Base-by-base conservation (phyloP, 2,797 vertebrate genomes). In the Chelon auratus region DNA sequence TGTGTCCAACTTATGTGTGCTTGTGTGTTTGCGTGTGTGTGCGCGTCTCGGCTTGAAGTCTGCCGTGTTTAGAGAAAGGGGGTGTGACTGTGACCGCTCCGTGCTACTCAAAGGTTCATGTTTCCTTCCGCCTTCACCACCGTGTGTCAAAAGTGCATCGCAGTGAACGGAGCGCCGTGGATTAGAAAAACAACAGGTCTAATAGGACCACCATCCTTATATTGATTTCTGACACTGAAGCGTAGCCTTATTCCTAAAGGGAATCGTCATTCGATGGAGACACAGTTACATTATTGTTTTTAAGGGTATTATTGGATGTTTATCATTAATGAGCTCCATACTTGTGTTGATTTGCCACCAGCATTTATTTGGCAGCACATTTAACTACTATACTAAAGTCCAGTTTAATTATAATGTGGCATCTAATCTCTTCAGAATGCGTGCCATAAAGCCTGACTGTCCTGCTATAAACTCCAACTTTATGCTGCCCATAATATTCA, bases 71-170 rank as follows among this genome's bases (percentile, higher is more conserved):
- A 63, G 50, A 40, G 63, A 54, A 17, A 61, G 48, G 87, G 54
- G 51, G 51, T 26, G 51, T 24, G 22, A 81, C 74, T 26, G 51
- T 24, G 22, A 81, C 74, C 47, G 67, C 67, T 50, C 65, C 47
- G 75, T 20, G 75, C 57, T 68, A 62, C 75, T 56, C 42, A 12
- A 36, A 81, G 79, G 53, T 87, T 87, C 89, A 69, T 2, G 12
- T 84, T 86, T 91, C 90, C 86, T 93, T 91, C 91, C 91, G 84
- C 89, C 56, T 89, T 75, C 67, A 26, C 14, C 1, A 59, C 12
- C 1, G 60, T 12, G 69, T 24, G 68, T 83, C 80, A 68, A 55
- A 86, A 70, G 80, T 50, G 26, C 53, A 48, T 18, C 5, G 40
- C 18, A 33, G 42, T 5, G 56, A 52, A 45, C 2, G 8, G 26